Evolutionary conservation across 2,797 vertebrate genomes (phyloP), one percentile per base, ranked within the genome.

Genomic region (Tadarida brasiliensis): DNA sequence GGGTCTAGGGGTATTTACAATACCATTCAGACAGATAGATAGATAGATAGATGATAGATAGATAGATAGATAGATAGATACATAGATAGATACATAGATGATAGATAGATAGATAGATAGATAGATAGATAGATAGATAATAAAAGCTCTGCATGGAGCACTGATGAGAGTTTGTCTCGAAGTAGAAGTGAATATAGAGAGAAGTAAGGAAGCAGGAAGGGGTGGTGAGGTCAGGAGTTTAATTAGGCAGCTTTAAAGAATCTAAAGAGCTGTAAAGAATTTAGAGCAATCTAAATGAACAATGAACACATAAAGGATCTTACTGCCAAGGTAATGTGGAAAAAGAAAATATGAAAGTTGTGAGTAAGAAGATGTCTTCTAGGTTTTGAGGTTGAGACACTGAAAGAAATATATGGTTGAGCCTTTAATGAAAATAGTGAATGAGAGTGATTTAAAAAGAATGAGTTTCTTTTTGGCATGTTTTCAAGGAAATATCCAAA

Each of bases 401-500:
- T 91, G 68, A 67, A 56, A 44, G 11, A 28, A 59, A 51, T 74
- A 54, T 44, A 15, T 16, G 24, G 44, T 73, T 3, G 20, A 51
- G 6, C 24, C 30, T 47, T 68, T 89, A 81, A 61, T 74, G 73
- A 89, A 57, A 94, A 61, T n/a, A 83, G 35, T 65, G n/a, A 88
- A 78, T 47, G 17, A 87, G 54, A 65, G 20, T 17, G 63, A 94
- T 63, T 84, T 49, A 57, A 87, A 59, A 56, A 87, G 88, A 28
- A 57, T 22, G 1, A 70, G 7, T 73, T 65, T 44, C 67, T 33
- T 81, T 81, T 3, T 15, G 39, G 0, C 5, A 17, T 84, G 11
- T 74, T 94, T 94, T 92, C 57, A 94, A 84, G 10, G 10, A 86
- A 16, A 1, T 80, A 71, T 11, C 78, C 4, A 63, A 92, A 44